Percentiles rank a stretch among this genome's conserved stretches.
Evolutionary conservation across 2,888 invertebrate genomes (phyloP).

Genomic region (Nipponacmea schrenckii): DNA sequence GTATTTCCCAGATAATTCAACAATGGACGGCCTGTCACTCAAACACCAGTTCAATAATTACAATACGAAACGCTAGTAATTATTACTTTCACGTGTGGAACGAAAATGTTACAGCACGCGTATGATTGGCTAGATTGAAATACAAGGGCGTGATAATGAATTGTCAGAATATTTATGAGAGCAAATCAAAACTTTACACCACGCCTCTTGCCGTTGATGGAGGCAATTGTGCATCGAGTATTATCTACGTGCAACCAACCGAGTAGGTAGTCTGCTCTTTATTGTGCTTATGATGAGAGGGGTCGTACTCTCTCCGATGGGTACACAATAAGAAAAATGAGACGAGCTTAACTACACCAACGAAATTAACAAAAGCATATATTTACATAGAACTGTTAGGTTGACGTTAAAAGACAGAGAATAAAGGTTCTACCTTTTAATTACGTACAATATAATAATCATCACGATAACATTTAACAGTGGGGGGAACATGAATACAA

Average conservation of each 20-base stretch:
- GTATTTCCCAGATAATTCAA: conserved; percentile 34
- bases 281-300: conserved; percentile 3
- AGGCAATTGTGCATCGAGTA: not conserved
- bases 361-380: not conserved
- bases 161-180: no score
- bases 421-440: no score
- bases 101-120: no score
- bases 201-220: no score
- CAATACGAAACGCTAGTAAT: not conserved
- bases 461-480: no score
- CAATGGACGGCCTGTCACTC: conserved; percentile 37
- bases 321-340: not conserved
- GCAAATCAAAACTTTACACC: no score
- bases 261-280: not conserved
- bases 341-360: not conserved
- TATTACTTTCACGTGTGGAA: not conserved
- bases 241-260: not conserved
- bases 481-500: no score
- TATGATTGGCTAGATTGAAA: no score
- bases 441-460: no score
- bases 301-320: conserved; percentile 3
- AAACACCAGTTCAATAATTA: conserved; percentile 12
- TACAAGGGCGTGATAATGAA: not conserved
- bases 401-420: not conserved
- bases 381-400: not conserved